Base-by-base conservation (phyloP, 2,113 vertebrate species). In the Pachypanchax playfairii region DNA sequence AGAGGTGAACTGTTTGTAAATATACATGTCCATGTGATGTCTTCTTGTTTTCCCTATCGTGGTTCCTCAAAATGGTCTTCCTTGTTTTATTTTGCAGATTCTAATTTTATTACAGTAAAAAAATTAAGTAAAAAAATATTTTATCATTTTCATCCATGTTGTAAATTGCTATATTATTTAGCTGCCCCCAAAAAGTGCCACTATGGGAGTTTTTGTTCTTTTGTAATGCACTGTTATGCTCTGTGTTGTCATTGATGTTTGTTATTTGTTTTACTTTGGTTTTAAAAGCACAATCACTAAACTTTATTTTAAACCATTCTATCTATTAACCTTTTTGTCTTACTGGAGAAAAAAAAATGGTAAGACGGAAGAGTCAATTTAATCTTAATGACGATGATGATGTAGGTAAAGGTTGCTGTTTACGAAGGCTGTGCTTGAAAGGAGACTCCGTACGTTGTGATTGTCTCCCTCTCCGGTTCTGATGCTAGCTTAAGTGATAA, bases 231-330 rank as follows among this genome's bases (percentile, higher is more conserved):
- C 96, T 99, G 96, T 96, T 95, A 91, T 93, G 90, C 94, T 92
- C 81, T 72, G 90, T 88, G 88, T 93, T 70, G 80, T 90, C 60
- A 90, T 91, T 72, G 48, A 84, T 90, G 90, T 91, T 91, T 42
- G n/a, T 36, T 82, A 72, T 89, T 91, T 91, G 87, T 93, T 92
- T 91, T 92, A 92, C 94, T 93, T 99, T 98, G 94, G 94, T 98
- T 98, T 98, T 96, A 97, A 99, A 99, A 99, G 96, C 96, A 99
- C 96, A 99, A 99, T 98, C 97, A 99, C 94, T 98, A 98, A 96
- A 99, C 94, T 98, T 98, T 98, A 95, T 98, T 98, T 99, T 98
- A 96, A 98, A 97, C 94, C 96, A 97, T 98, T 96, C 92, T 97
- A 95, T 96, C 93, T 95, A 96, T 97, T 96, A 98, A 96, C 91